Percentiles rank a stretch among this genome's conserved stretches.
Evolutionary conservation across 2,888 invertebrate species (phyloP).

Genomic region (Nomada lathburiana): DNA sequence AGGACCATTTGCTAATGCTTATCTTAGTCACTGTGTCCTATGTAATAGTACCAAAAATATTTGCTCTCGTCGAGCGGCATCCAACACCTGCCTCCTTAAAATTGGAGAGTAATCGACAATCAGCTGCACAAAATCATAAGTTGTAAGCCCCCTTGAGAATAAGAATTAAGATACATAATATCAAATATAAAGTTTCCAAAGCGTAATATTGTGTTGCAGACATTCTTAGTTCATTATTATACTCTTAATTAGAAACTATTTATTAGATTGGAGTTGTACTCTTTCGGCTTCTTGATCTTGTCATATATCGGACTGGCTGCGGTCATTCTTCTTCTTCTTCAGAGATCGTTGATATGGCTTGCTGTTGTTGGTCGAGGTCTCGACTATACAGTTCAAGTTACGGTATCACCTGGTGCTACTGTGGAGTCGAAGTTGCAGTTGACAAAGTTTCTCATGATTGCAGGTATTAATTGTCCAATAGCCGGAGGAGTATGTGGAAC

Average conservation of each 20-base stretch:
- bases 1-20: too few relatives aligned
- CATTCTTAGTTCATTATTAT: neutral
- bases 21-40: too few relatives aligned
- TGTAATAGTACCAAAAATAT: too few relatives aligned
- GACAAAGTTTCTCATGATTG: neutral
- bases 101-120: constrained; percentile 5
- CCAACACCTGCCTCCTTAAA: too few relatives aligned
- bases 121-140: too few relatives aligned
- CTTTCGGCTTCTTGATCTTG: constrained; percentile 8
- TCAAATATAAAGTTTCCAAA: neutral
- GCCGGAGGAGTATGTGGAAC: too few relatives aligned
- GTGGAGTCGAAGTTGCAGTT: neutral
- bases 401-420: neutral
- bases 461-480: too few relatives aligned
- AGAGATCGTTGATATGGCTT: neutral
- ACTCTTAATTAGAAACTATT: neutral
- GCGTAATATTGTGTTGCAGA: neutral
- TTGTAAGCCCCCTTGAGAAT: too few relatives aligned
- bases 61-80: too few relatives aligned
- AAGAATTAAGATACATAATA: neutral
- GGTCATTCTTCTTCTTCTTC: constrained; percentile 3
- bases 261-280: constrained; percentile 10
- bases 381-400: neutral
- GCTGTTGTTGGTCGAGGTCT: neutral
- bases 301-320: neutral